Base-by-base conservation (phyloP, 2,888 invertebrate genomes). In the Amblyjoppa proteus region DNA sequence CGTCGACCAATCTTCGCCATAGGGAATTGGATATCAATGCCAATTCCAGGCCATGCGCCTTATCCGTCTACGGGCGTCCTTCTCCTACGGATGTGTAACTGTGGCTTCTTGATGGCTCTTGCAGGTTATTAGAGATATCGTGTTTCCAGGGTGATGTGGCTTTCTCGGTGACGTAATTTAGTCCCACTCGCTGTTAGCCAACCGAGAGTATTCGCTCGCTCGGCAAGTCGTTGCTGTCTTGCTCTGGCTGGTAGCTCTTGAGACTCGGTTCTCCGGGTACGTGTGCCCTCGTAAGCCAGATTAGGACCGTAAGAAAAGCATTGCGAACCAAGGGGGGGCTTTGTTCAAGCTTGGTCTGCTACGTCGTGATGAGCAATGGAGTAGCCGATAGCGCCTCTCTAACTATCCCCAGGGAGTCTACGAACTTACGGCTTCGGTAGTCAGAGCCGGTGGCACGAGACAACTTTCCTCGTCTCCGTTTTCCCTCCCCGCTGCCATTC, bases 271-370 rank as follows among this genome's bases (percentile, higher is more conserved):
- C 79, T 70, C 69, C 68, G 38, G 61, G 49, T 74, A 76, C 64
- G 34, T 34, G 81, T 69, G 69, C 73, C 81, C 76, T 77, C 51
- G 81, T 89, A 90, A 91, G 90, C 89, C 88, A 91, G 92, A 92
- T 92, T 93, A 92, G 90, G 88, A 88, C 89, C 87, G 89, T 90
- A 91, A 92, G 92, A 92, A 92, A 92, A 91, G 90, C 91, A 90
- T 89, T 78, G 89, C 89, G 75, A 71, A 87, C 83, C 81, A 85
- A 4, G 86, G 90, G 92, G 45, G 85, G 90, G 92, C 92, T 92
- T 92, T 92, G 91, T 90, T 91, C 89, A 85, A 84, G 88, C 87
- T 91, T 85, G 87, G 87, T 87, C 88, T 85, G 88, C 87, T 89
- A 89, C 88, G 87, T 89, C 83, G 89, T 90, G 91, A 92, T 91